Base-by-base conservation (phyloP, 2,113 vertebrate genomes). In the Rafetus swinhoei region DNA sequence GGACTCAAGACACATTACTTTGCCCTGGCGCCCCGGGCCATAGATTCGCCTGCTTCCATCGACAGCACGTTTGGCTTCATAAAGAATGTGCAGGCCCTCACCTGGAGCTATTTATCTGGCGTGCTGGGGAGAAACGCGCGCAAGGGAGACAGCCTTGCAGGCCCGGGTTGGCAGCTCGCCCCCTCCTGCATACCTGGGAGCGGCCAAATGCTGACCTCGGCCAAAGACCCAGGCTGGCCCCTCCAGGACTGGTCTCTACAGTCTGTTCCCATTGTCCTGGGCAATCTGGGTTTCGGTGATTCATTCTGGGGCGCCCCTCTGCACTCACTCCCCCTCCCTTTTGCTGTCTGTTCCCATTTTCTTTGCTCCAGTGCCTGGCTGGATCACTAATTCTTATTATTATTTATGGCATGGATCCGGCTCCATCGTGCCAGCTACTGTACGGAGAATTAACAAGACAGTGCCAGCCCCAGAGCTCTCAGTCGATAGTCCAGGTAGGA, bases 31-130 rank as follows among this genome's bases (percentile, higher is more conserved):
- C 99, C 99, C 94, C 97, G 87, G 99, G 99, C 98, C 98, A 99
- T 98, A 98, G 98, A 98, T 99, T 98, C 97, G 98, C 99, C 98
- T 99, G 98, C 96, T 98, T 98, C 98, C 98, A 99, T 98, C 98
- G 98, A 99, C 98, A 97, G 98, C 98, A 98, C 98, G 98, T 99
- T 99, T 98, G 93, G 97, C 98, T 82, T 89, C 94, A 98, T 97
- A 98, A 99, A 98, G 99, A 99, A 99, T 99, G 99, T 98, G 98
- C 98, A 98, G 98, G 98, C 98, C 98, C 98, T 98, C 98, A 99
- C 99, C 99, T 99, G 97, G 90, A 99, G 99, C 98, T 99, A 99
- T 99, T 99, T 99, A 99, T 99, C 99, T 92, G 97, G 87, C 92
- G 60, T 13, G 55, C 65, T 91, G 87, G 80, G 59, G 80, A 95